Base-by-base conservation (phyloP, 1,140 invertebrate genomes). In the Lamellibrachia luymesi region DNA sequence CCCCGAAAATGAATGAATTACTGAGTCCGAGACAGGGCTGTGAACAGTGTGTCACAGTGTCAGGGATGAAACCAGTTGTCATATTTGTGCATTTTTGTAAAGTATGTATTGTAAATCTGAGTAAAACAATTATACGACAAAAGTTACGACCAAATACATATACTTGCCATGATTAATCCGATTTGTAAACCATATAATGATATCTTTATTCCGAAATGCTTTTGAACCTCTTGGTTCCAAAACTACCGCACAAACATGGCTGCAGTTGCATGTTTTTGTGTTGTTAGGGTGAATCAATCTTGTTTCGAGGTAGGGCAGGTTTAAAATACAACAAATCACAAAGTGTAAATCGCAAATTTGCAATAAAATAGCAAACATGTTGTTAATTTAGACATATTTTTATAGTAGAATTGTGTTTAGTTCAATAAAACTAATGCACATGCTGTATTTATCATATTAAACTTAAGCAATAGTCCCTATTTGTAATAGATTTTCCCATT, bases 171-270 rank as follows among this genome's bases (percentile, higher is more conserved):
- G 13, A 22, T 80, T 22, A 80, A 80, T 10, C 64, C 64, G 64
- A 80, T 80, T 2, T 80, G 17, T 80, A 80, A 80, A 80, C 64
- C 17, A 80, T 80, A 22, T 80, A 80, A 80, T 8, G 64, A 17
- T 8, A 22, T 80, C 64, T 8, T 22, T 80, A 80, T 80, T 80
- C 5, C 25, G 25, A 80, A 80, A 80, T 80, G 13, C 25, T 10
- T 80, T 80, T 80, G 64, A 8, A 80, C 64, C 64, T 4, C 64
- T 80, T 80, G 64, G 17, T 80, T 80, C 64, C 64, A 80, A 80
- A 80, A 80, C 64, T 80, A 80, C 64, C 64, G 64, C 64, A 80
- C 64, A 80, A 80, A 80, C 64, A 80, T 80, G 64, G 64, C 64
- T 22, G 64, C 64, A 80, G 64, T 80, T 17, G 17, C 64, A 80